Evolutionary conservation across 2,797 vertebrate genomes (phyloP).

Genomic region (Distichodus sexfasciatus): DNA sequence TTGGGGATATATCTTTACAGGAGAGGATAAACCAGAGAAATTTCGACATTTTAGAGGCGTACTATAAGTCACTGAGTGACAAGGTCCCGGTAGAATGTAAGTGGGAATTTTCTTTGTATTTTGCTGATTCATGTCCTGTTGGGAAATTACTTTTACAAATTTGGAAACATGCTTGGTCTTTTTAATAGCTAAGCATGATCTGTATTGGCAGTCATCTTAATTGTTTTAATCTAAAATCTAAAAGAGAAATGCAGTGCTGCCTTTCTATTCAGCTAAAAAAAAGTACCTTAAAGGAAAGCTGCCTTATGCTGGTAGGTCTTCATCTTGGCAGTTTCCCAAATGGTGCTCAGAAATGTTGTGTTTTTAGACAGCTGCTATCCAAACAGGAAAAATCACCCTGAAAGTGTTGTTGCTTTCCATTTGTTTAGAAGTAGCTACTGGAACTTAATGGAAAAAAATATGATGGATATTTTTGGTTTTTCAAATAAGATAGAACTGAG

Average conservation of each 20-base stretch:
- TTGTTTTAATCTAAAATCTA: background rate
- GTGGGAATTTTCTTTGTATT: conserved; percentile 54
- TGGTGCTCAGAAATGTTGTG: no score
- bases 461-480: no score
- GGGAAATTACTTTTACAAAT: no score
- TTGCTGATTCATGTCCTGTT: background rate
- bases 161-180: background rate
- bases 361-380: no score
- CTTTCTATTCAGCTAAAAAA: background rate
- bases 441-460: no score
- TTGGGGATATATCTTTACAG: conserved; percentile 96
- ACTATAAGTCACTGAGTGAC: conserved; percentile 90
- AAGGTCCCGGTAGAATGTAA: conserved; percentile 92
- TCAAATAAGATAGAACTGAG: no score
- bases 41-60: conserved; percentile 89
- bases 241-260: background rate
- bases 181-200: background rate
- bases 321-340: no score
- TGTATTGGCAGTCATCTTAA: background rate
- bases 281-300: no score
- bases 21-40: conserved; percentile 98
- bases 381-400: no score
- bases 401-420: no score
- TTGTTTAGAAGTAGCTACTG: no score
- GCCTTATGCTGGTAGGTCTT: no score